These are phyloP conservation scores for Dendrocopos noguchii DNA, from an alignment of 2,113 vertebrate species.

Conservation along the genomic window DNA sequence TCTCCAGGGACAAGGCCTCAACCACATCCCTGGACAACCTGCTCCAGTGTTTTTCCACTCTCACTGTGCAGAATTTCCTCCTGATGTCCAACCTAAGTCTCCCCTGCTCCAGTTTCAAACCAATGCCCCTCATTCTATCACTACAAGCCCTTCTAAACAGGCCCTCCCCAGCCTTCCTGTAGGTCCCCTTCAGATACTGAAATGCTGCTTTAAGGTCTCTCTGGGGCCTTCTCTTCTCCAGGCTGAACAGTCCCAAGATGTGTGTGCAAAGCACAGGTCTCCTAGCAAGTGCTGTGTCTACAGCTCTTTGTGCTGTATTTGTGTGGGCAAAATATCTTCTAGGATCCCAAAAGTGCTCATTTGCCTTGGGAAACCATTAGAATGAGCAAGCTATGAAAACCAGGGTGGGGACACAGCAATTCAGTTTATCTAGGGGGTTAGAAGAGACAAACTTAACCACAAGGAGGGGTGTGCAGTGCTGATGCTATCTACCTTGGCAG, in stretches of 20 bases:
- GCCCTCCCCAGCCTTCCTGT: too few relatives aligned
- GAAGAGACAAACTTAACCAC: neutral
- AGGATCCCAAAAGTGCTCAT: accelerated
- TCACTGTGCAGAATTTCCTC: too few relatives aligned
- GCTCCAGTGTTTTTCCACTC: too few relatives aligned
- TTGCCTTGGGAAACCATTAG: neutral
- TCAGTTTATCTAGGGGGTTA: neutral
- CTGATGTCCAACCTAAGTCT: too few relatives aligned
- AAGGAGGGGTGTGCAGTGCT: neutral
- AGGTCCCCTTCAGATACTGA: too few relatives aligned
- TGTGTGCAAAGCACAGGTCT: neutral
- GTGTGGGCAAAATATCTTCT: neutral
- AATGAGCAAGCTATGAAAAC: neutral
- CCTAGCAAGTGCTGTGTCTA: neutral
- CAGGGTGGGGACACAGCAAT: neutral
- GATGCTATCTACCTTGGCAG: neutral
- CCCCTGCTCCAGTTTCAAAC: too few relatives aligned
- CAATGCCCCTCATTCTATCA: too few relatives aligned
- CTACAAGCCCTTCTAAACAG: too few relatives aligned
- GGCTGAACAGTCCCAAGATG: neutral
- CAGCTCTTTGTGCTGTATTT: neutral
- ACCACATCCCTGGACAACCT: too few relatives aligned
- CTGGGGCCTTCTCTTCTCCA: too few relatives aligned
- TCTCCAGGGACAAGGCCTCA: too few relatives aligned
- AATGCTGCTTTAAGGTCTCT: too few relatives aligned